phyloP scores from a whole-genome alignment of 2,888 invertebrate genomes.

The Lithophane semibrunnea region DNA sequence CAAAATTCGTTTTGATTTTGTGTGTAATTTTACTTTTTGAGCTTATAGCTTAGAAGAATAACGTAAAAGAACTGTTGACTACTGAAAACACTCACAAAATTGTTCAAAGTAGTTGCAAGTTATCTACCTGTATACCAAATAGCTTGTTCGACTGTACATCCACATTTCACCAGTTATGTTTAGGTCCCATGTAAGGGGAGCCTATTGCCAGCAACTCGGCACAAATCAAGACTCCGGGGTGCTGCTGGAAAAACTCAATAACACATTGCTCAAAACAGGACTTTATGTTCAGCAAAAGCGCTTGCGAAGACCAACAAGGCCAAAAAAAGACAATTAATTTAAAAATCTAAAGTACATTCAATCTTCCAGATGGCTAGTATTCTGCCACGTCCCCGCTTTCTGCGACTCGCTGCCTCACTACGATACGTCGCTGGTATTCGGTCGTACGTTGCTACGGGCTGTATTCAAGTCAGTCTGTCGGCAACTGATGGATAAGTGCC shows the following conservation, averaged over 20 bases:
- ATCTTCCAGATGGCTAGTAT: slow-evolving; percentile 95
- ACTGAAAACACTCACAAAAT: no score
- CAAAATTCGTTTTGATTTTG: no score
- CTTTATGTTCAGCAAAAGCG: neutral
- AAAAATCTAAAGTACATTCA: neutral
- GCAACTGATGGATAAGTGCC: slow-evolving; percentile 97
- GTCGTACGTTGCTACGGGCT: slow-evolving; percentile 95
- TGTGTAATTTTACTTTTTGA: no score
- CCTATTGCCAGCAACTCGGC: neutral
- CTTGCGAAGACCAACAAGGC: neutral
- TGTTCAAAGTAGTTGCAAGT: no score
- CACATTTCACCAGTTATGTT: no score
- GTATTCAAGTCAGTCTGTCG: slow-evolving; percentile 95
- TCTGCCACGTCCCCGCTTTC: slow-evolving; percentile 98
- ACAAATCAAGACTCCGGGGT: neutral
- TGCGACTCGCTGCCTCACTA: slow-evolving; percentile 98
- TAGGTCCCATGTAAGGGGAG: neutral
- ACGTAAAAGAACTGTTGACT: no score
- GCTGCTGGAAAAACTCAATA: neutral
- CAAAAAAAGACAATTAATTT: neutral
- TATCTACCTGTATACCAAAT: no score
- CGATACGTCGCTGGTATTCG: slow-evolving; percentile 97
- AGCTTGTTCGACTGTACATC: no score
- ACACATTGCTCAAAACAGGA: neutral
- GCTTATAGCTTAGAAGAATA: no score